phyloP scores from a whole-genome alignment of 2,888 invertebrate species.

The Cryptus viduatorius region DNA sequence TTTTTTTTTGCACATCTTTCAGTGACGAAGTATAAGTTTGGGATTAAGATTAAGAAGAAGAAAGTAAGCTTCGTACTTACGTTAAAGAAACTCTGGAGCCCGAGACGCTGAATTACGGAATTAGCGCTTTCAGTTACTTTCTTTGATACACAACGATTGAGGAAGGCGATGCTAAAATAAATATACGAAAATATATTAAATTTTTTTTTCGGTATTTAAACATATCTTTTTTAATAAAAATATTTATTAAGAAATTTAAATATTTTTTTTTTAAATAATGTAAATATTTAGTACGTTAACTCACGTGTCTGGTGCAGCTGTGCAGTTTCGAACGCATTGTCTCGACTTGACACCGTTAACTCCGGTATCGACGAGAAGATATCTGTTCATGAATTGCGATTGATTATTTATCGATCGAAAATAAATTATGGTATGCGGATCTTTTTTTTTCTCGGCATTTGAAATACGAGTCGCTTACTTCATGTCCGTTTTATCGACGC shows the following conservation, averaged over 20 bases:
- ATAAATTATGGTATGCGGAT: constrained; percentile 16
- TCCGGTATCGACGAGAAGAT: constrained; percentile 71
- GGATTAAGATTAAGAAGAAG: neutral
- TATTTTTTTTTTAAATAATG: neutral
- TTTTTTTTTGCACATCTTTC: too few relatives aligned
- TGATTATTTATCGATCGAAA: constrained; percentile 27
- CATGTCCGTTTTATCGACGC: constrained; percentile 82
- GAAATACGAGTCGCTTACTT: constrained; percentile 70
- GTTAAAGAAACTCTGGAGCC: constrained; percentile 86
- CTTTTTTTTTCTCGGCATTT: constrained; percentile 55
- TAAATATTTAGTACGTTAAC: constrained; percentile 58
- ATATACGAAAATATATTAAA: neutral
- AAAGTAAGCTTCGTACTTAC: constrained; percentile 77
- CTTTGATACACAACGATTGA: constrained; percentile 87
- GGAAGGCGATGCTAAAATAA: constrained; percentile 84
- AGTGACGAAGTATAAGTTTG: neutral
- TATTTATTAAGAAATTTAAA: too few relatives aligned
- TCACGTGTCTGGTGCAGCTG: constrained; percentile 75
- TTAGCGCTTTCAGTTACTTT: constrained; percentile 82
- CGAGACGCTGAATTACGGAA: constrained; percentile 85
- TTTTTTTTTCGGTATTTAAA: too few relatives aligned
- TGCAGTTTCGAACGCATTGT: constrained; percentile 82
- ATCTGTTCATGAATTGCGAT: constrained; percentile 67
- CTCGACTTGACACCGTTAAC: constrained; percentile 76
- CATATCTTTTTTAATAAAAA: too few relatives aligned